Conservation (phyloP, 2,113 vertebrate genomes). For the Spilogale gracilis region DNA sequence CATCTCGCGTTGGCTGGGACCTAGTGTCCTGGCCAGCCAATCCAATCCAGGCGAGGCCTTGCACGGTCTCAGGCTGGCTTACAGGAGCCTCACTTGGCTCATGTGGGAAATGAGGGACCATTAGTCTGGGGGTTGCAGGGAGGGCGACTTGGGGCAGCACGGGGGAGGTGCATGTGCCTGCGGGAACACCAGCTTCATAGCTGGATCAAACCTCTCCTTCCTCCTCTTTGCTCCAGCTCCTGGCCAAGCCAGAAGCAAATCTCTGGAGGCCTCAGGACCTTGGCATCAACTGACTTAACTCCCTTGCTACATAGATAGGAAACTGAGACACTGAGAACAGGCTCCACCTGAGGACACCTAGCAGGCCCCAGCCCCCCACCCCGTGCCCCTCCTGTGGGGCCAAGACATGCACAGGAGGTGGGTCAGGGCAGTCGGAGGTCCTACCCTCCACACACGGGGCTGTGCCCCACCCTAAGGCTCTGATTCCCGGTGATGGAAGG, state of each 20-base stretch:
- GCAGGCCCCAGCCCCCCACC: neutral
- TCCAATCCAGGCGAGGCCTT: neutral
- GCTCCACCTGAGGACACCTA: neutral
- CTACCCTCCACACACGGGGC: neutral
- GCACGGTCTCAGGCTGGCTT: neutral
- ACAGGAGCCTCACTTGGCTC: neutral
- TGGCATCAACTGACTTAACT: neutral
- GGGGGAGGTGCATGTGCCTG: fast-evolving
- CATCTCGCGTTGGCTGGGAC: neutral
- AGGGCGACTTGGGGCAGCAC: neutral
- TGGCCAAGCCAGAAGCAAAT: neutral
- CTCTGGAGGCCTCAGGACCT: neutral
- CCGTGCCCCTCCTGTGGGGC: neutral
- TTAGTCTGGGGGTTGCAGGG: neutral
- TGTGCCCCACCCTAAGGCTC: neutral
- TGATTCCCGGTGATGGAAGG: neutral
- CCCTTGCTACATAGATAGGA: neutral
- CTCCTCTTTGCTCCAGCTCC: neutral
- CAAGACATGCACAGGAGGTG: neutral
- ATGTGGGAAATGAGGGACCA: neutral
- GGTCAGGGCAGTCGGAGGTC: neutral
- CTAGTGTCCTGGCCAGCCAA: neutral
- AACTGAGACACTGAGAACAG: neutral
- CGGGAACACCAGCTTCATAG: neutral
- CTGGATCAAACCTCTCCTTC: neutral